Percentiles rank a stretch among this genome's conserved stretches.
phyloP scores from a whole-genome alignment of 2,888 invertebrate genomes.

The Cantharis nigra region DNA sequence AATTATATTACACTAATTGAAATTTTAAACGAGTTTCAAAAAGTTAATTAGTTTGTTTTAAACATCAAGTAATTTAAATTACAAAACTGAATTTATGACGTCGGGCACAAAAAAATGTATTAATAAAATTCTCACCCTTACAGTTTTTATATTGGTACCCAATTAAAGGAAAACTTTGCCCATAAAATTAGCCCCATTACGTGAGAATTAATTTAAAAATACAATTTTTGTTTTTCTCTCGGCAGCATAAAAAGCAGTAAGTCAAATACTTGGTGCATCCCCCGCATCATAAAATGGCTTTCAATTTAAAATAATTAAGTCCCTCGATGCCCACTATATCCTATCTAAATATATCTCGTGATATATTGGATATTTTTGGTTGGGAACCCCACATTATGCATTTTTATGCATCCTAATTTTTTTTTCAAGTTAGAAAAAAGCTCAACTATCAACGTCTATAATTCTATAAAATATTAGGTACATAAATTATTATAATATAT shows the following conservation, averaged over 20 bases:
- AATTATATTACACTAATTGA: background rate
- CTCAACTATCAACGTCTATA: background rate
- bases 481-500: background rate
- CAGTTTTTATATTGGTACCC: background rate
- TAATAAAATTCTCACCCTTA: background rate
- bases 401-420: too few relatives aligned
- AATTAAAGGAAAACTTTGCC: background rate
- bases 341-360: background rate
- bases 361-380: background rate
- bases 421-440: too few relatives aligned
- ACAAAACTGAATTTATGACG: background rate
- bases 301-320: background rate
- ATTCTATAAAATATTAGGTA: slow-evolving; percentile 1
- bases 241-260: background rate
- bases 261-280: background rate
- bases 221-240: background rate
- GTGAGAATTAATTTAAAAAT: background rate
- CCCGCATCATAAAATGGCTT: background rate
- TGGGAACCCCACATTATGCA: too few relatives aligned
- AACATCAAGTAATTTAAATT: background rate
- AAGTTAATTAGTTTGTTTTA: background rate
- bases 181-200: background rate
- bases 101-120: background rate
- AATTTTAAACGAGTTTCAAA: background rate
- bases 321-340: background rate